Evolutionary conservation across 2,797 vertebrate genomes (phyloP), one percentile per base, ranked within the genome.

Genomic region (Florisuga fusca): DNA sequence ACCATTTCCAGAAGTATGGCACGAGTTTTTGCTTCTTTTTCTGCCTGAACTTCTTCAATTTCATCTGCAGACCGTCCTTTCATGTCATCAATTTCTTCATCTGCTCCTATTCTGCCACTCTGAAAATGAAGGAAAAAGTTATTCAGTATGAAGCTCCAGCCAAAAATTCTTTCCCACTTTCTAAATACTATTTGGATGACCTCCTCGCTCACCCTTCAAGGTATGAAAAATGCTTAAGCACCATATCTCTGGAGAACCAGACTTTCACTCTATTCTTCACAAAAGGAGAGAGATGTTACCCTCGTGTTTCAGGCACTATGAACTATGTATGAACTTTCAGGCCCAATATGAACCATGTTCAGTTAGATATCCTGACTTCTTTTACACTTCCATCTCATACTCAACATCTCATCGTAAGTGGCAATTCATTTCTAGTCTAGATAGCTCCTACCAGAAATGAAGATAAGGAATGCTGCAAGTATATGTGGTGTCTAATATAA

Each of bases 1-100:
- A 75, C 99, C 99, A 99, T 99, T 98, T 99, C 99, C 96, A 99
- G 97, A 68, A 99, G 98, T 96, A 99, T 99, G 92, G 99, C 99
- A 96, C 98, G 98, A 62, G 99, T 99, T 97, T 99, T 99, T 46
- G 99, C 99, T 87, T 99, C 99, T 91, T 99, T 99, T 91, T 99
- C 99, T 92, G 98, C 99, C 61, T 99, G 94, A 87, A 98, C 88
- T 97, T 99, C 99, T 95, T 99, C 99, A 89, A 99, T 95, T 98
- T 99, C 99, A 87, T 99, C 99, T 1, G 96, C 97, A 75, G 97
- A 98, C 87, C 98, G 99, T 62, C 99, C 99, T 71, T 99, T 98
- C 14, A 97, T 68, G 57, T 99, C 99, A 38, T 99, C 97, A 51
- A 99, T 99, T 93, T 97, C 98, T 97, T 99, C 99, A 95, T 99